phyloP scores from a whole-genome alignment of 2,888 invertebrate genomes.

The Erpobdella octoculata region DNA sequence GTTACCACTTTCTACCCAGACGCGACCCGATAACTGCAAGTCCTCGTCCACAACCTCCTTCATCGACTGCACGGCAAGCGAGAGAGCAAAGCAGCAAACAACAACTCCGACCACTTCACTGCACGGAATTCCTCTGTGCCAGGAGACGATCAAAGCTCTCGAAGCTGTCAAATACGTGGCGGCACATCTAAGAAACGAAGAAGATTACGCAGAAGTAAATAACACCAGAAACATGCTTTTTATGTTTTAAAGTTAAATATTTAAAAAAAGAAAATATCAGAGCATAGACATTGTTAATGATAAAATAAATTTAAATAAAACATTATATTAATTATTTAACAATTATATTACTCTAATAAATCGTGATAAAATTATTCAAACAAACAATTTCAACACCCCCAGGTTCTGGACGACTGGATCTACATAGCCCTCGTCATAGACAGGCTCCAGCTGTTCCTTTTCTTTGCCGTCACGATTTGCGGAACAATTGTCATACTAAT shows the following conservation, averaged over 20 bases:
- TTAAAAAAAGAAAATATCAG: too few relatives aligned
- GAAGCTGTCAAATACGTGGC: constrained; percentile 97
- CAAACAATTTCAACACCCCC: not conserved
- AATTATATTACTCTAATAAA: not conserved
- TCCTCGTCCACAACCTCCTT: not conserved
- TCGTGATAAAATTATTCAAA: not conserved
- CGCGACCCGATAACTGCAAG: not conserved
- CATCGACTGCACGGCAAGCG: not conserved
- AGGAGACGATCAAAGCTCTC: constrained; percentile 60
- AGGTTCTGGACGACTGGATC: constrained; percentile 21
- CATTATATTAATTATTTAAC: not conserved
- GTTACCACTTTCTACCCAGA: not conserved
- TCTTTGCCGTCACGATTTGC: constrained; percentile 19
- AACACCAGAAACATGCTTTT: not conserved
- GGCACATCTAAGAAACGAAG: constrained; percentile 90
- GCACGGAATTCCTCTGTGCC: constrained; percentile 7
- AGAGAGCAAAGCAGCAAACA: not conserved
- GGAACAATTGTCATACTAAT: constrained; percentile 20
- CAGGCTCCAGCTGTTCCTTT: constrained; percentile 15
- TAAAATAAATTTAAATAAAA: not conserved
- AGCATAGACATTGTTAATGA: too few relatives aligned
- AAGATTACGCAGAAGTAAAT: constrained; percentile 88
- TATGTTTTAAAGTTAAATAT: not conserved
- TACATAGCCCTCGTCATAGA: constrained; percentile 25
- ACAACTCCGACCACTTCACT: not conserved